Evolutionary conservation across 2,888 invertebrate species (phyloP).

Genomic region (Agrochola macilenta): DNA sequence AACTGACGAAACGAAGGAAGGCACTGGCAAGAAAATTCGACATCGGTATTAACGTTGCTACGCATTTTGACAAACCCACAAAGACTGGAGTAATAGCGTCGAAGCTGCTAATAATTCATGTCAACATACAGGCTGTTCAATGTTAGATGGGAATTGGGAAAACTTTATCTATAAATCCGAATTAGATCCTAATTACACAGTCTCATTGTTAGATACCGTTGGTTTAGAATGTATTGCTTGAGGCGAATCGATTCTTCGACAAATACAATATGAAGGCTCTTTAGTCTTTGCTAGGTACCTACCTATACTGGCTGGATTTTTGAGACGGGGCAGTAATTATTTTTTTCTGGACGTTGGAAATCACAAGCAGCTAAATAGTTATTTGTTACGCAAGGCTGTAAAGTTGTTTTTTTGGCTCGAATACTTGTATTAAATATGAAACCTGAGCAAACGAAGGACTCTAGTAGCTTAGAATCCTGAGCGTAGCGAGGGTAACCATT

Average conservation of each 20-base stretch:
- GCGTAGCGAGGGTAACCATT: no score
- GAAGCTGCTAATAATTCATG: constrained; percentile 6
- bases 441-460: no score
- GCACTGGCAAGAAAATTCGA: background rate
- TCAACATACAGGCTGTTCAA: constrained; percentile 11
- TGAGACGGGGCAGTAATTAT: no score
- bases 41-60: background rate
- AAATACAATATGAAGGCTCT: constrained; percentile 6
- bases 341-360: no score
- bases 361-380: no score
- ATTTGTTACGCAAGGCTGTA: no score
- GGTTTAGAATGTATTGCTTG: constrained; percentile 15
- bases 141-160: constrained; percentile 19
- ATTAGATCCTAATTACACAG: constrained; percentile 41
- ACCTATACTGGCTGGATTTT: no score
- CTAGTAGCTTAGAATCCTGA: no score
- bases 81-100: background rate
- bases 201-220: constrained; percentile 31
- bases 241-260: constrained; percentile 20
- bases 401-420: no score
- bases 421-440: no score
- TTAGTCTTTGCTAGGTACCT: background rate
- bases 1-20: background rate
- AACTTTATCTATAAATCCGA: constrained; percentile 47
- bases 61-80: background rate